Base-by-base conservation (phyloP, 1,140 invertebrate genomes). In the Bradysia coprophila region DNA sequence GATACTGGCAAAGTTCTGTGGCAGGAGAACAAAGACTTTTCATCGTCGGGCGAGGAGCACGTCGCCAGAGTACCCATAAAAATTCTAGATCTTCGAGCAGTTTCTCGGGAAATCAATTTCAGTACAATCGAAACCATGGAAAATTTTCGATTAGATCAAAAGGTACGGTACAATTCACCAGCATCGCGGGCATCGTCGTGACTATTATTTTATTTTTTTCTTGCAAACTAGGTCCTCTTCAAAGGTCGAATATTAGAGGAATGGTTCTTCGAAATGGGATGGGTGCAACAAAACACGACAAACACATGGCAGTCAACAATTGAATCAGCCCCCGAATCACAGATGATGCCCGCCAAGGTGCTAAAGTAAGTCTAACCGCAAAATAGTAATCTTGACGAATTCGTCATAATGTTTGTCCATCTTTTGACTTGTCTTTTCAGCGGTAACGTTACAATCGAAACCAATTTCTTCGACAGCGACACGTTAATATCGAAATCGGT, bases 231-330 rank as follows among this genome's bases (percentile, higher is more conserved):
- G 38, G 21, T 82, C 5, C 61, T 81, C 22, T 83, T 82, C 57
- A 82, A 83, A 59, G 83, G 81, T 1, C 68, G 81, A 43, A 85
- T 81, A 53, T 67, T 90, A 47, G 86, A 92, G 69, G 92, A 98
- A 66, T 99, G 95, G 95, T 89, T 86, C 61, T 98, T 98, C 65
- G 92, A 98, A 59, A 98, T 99, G 76, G 96, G 96, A 32, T 22
- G 20, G 66, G 94, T 98, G 1, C 97, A 98, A 54, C 88, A 93
- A 16, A 92, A 93, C 51, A 98, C 94, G 16, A 98, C 93, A 34
- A 98, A 99, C 64, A 98, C 94, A 4, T 99, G 96, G 96, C 93
- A 98, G 62, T 94, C 86, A 44, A 69, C 92, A 16, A 95, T 98
- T 50, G 91, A 98, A 68, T 93, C 95, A 28, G 95, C 96, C 1